These are phyloP conservation scores for Micromussa lordhowensis DNA, from an alignment of 92 coral and sea anemone species.

Conservation along the genomic window DNA sequence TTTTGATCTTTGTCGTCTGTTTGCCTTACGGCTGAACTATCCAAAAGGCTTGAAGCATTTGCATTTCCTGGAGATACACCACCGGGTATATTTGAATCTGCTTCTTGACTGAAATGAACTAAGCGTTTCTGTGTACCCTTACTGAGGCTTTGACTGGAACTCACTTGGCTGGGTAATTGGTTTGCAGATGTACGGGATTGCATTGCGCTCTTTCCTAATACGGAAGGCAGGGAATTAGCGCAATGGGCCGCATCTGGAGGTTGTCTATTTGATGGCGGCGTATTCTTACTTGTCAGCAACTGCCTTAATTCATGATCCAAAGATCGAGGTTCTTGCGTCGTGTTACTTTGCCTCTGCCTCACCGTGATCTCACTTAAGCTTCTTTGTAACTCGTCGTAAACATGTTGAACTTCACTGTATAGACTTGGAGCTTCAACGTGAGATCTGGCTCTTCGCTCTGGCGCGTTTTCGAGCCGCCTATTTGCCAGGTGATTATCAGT, in stretches of 20 bases:
- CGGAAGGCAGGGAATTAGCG: background rate
- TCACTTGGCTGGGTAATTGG: background rate
- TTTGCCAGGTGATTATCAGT: background rate
- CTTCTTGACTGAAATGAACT: background rate
- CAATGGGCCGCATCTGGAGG: background rate
- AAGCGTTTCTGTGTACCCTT: background rate
- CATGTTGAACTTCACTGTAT: constrained; percentile 16
- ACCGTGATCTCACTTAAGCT: constrained; percentile 1
- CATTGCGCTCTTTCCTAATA: background rate
- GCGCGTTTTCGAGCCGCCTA: background rate
- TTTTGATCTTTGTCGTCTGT: background rate
- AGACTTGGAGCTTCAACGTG: background rate
- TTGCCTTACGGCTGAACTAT: background rate
- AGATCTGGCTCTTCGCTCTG: background rate
- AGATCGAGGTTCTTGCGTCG: background rate
- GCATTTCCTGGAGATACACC: background rate
- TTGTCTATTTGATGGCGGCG: background rate
- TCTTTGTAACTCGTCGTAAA: constrained; percentile 7
- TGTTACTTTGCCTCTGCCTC: background rate
- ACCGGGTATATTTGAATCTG: too few relatives aligned
- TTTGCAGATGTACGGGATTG: background rate
- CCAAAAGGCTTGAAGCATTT: background rate
- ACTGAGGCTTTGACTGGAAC: background rate
- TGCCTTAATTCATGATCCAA: background rate
- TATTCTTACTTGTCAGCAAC: background rate